Conservation (phyloP, 2,888 invertebrate genomes). For the Abrostola tripartita region DNA sequence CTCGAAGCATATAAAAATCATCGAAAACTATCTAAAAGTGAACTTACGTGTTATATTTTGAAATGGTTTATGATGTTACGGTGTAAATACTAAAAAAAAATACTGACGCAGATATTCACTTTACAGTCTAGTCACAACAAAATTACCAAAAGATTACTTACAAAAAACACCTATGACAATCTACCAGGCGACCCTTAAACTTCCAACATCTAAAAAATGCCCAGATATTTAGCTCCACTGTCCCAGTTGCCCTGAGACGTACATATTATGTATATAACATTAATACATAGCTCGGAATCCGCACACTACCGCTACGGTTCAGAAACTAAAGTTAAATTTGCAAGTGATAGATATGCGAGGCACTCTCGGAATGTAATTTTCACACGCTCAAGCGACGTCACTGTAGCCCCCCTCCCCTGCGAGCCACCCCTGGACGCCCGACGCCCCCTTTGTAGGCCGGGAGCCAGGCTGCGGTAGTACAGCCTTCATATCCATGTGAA, state of each 20-base stretch:
- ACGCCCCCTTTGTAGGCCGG: slow-evolving; percentile 54
- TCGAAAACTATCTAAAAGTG: too few relatives aligned
- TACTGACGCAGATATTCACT: too few relatives aligned
- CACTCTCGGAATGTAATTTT: slow-evolving; percentile 88
- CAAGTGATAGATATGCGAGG: slow-evolving; percentile 88
- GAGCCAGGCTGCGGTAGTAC: slow-evolving; percentile 41
- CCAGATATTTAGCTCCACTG: slow-evolving; percentile 4
- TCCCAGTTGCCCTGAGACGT: slow-evolving; percentile 29
- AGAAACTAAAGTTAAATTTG: slow-evolving; percentile 88
- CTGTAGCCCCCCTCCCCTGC: slow-evolving; percentile 65
- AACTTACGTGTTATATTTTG: too few relatives aligned
- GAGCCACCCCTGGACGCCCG: slow-evolving; percentile 53
- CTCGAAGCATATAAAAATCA: too few relatives aligned
- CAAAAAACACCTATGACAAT: too few relatives aligned
- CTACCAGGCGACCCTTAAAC: background rate
- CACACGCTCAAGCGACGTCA: slow-evolving; percentile 85
- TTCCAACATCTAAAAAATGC: background rate
- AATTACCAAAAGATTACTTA: too few relatives aligned
- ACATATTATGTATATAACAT: slow-evolving; percentile 39
- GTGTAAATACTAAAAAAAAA: too few relatives aligned
- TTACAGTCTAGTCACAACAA: too few relatives aligned
- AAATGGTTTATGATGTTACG: too few relatives aligned
- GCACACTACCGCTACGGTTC: slow-evolving; percentile 59
- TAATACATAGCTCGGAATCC: slow-evolving; percentile 53
- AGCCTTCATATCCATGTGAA: background rate